Base-by-base conservation (phyloP, 2,797 vertebrate genomes). In the Pseudomugil tenellus region DNA sequence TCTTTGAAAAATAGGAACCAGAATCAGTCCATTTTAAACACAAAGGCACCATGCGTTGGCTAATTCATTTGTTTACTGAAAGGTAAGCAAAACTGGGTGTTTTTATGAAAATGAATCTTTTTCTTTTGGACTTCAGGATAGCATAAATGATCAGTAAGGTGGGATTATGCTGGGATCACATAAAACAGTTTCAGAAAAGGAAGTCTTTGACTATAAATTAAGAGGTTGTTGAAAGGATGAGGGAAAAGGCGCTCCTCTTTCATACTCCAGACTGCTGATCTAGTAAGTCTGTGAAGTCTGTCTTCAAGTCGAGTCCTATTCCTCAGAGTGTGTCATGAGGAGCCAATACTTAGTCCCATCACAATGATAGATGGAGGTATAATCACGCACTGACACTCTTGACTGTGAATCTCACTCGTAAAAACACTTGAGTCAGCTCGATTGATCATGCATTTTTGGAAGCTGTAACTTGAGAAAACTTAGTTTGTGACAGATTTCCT, bases 401-500 rank as follows among this genome's bases (percentile, higher is more conserved):
- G 79, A 85, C 89, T 84, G 88, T 76, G 84, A 85, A 76, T 77
- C 72, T 54, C 89, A 73, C 79, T 84, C 73, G 72, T 80, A 86
- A 93, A 92, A 95, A 94, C 72, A 80, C 88, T 90, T 67, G 90
- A 91, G 91, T 94, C 93, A 95, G 91, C 87, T 76, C 77, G 58
- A 95, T 93, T 92, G 93, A 93, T 93, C 89, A 84, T 79, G 75
- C 60, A 79, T 90, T 90, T 92, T 87, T 83, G 82, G 78, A 79
- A 79, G 79, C 77, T 77, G 83, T 81, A 81, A 84, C 85, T 91
- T 87, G 77, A 75, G 75, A 92, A 86, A 90, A 95, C 87, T 92
- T 91, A 90, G 84, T 92, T 91, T 89, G 88, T 92, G 92, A 93
- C 91, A 95, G 91, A 94, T 95, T 89, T 87, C 92, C 88, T 91